Conservation (phyloP, 2,888 invertebrate genomes). For the Polyommatus icarus region DNA sequence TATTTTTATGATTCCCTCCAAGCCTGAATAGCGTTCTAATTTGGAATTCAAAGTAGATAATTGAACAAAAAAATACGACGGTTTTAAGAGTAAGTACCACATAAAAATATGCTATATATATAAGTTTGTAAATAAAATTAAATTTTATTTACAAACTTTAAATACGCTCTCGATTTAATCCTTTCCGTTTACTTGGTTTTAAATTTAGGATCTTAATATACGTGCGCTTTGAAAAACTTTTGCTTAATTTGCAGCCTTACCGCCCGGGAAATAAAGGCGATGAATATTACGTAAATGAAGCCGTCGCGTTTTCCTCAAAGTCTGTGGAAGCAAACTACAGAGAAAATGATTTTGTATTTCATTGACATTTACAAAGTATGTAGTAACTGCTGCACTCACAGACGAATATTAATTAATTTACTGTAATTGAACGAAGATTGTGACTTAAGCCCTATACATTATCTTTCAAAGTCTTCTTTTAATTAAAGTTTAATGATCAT, state of each 20-base stretch:
- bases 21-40: no score
- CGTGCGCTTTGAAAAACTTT: neutral
- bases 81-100: no score
- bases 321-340: neutral
- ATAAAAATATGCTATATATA: neutral
- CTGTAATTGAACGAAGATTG: no score
- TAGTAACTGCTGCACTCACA: neutral
- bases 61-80: no score
- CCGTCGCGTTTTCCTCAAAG: neutral
- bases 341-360: neutral
- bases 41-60: no score
- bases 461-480: no score
- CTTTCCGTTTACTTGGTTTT: conserved; percentile 9
- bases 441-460: no score
- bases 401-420: no score
- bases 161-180: neutral
- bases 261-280: neutral
- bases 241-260: neutral
- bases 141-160: neutral
- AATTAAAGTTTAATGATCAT: no score
- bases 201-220: conserved; percentile 4
- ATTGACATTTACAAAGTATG: conserved; percentile 4
- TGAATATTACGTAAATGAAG: neutral
- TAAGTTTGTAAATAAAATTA: neutral
- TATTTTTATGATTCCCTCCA: no score